These are phyloP conservation scores for Microplitis manilae DNA, from an alignment of 2,888 invertebrate species.

Conservation along the genomic window DNA sequence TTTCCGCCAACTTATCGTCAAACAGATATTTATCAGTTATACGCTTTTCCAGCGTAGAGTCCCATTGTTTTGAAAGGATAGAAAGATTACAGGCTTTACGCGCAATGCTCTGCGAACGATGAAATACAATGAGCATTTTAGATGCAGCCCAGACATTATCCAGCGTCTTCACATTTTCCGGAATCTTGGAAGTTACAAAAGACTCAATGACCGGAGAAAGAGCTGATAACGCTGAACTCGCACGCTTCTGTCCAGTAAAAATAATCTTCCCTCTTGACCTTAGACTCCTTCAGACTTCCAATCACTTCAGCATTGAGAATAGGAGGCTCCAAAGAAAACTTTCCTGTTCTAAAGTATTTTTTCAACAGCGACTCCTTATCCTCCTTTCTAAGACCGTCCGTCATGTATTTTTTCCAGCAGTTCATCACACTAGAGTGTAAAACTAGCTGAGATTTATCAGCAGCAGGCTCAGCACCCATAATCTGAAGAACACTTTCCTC, in stretches of 20 bases:
- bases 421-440: too few species aligned
- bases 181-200: background rate
- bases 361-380: background rate
- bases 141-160: slow-evolving; percentile 28
- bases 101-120: slow-evolving; percentile 10
- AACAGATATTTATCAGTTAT: slow-evolving; percentile 28
- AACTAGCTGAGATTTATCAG: too few species aligned
- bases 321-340: background rate
- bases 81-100: slow-evolving; percentile 30
- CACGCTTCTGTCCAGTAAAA: slow-evolving; percentile 48
- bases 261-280: background rate
- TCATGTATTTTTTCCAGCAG: slow-evolving; percentile 28
- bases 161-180: slow-evolving; percentile 11
- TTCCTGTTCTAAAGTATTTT: background rate
- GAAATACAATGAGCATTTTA: background rate
- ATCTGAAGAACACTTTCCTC: background rate
- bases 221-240: slow-evolving; percentile 18
- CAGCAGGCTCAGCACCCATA: background rate
- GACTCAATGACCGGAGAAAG: slow-evolving; percentile 4
- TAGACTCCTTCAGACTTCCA: background rate
- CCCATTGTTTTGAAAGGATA: background rate
- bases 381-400: slow-evolving; percentile 19
- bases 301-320: background rate
- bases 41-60: slow-evolving; percentile 11
- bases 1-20: slow-evolving; percentile 26